Evolutionary conservation across 2,888 invertebrate genomes (phyloP), one percentile per base, ranked within the genome.

Genomic region (Masnerella sp.): DNA sequence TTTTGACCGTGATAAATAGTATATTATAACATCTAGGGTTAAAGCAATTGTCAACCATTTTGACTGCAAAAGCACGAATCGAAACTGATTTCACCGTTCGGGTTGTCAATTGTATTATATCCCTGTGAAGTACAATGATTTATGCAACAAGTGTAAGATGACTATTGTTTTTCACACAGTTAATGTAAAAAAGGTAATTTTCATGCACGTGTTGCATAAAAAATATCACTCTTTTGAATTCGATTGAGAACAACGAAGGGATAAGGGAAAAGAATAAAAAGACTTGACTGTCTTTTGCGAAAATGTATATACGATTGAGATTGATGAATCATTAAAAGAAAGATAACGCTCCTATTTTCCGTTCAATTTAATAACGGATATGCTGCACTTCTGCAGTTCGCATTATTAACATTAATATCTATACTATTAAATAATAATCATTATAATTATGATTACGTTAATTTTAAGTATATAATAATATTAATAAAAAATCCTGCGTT

Each of bases 391-490:
- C 42, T 56, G 69, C 62, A 71, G 56, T 56, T 49, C 51, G 70
- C 70, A 70, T 70, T 70, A 70, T 64, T 70, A 70, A 56, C 43
- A 64, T 64, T 71, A 62, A 70, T 70, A 64, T 58, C 56, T 56
- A 51, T 45, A 58, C 22, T 58, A 71, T 43, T 58, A 34, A 15
- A 47, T 61, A 36, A 70, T 49, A 49, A 70, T 62, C 34, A 64
- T 62, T 62, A 62, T 43, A 58, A 64, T 64, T 71, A 58, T 45
- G 12, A 43, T 58, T 71, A 58, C 45, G 12, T 64, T 71, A 71
- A 64, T 51, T 71, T 71, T 71, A 64, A 64, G 71, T 36, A 1
- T 34, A 56, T 59, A 15, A n/a, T n/a, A n/a, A 12, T 64, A 64
- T 58, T 9, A 64, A 38, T 58, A 49, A 70, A 51, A 9, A 64